Percentiles rank a stretch among this genome's conserved stretches.
phyloP scores from a whole-genome alignment of 2,113 vertebrate species.

The Aphelocoma coerulescens region DNA sequence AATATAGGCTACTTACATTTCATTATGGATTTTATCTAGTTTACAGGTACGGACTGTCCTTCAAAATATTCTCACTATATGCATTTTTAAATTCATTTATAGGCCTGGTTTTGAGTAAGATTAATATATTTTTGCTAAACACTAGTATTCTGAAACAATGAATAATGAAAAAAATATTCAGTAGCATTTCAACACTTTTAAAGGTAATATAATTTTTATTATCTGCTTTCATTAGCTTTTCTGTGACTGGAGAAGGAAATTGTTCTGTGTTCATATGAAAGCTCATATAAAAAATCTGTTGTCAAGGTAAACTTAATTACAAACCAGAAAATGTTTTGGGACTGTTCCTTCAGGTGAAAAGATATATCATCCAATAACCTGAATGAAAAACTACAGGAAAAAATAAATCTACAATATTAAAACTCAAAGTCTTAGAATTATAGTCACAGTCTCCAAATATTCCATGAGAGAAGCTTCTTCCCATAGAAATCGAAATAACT shows the following conservation, averaged over 20 bases:
- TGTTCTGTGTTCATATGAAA: not conserved
- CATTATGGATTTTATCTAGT: not conserved
- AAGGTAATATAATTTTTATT: not conserved
- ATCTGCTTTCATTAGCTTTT: not conserved
- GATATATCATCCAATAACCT: not conserved
- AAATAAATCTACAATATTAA: not conserved
- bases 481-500: not conserved
- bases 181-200: not conserved
- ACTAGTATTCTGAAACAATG: not conserved
- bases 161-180: not conserved
- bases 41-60: not conserved
- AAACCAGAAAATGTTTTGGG: not conserved
- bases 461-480: not conserved
- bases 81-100: not conserved
- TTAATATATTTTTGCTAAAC: not conserved
- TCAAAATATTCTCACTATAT: not conserved
- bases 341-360: not conserved
- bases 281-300: not conserved
- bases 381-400: not conserved
- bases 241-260: not conserved
- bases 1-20: not conserved
- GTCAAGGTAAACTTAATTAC: slow-evolving; percentile 23
- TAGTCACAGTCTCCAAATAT: not conserved
- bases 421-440: not conserved
- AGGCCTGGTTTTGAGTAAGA: not conserved